Evolutionary conservation across 1,140 invertebrate species (phyloP), one percentile per base, ranked within the genome.

Genomic region (Drosophila aff.): DNA sequence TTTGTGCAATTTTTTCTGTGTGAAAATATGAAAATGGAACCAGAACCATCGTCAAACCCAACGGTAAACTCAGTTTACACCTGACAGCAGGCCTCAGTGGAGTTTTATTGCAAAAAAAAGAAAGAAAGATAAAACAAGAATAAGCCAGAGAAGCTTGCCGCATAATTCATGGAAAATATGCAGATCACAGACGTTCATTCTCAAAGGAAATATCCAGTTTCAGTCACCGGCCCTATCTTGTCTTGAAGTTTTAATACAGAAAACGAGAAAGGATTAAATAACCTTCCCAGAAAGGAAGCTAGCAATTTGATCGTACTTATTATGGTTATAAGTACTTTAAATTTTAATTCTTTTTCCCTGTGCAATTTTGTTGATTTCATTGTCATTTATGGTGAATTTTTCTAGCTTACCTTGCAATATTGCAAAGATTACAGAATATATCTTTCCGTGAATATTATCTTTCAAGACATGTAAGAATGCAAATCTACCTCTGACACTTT

Each of bases 1-100:
- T 49, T 62, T 67, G 21, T 52, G 36, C 33, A 21, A 38, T 38
- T 49, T 49, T 47, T 47, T 67, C 33, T 52, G 61, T 69, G 66
- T 26, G 65, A 68, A 68, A 49, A 50, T 68, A 33, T 52, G 21
- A 65, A 67, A 67, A 67, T 62, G 65, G 53, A 66, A 66, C 63
- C 55, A 66, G 63, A 67, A 13, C 41, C 44, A 67, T 61, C 57
- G 59, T 67, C 47, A 67, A 67, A 23, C n/a, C 36, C 59, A 67
- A 62, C 65, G 46, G 65, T 67, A 38, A 67, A 65, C n/a, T 36
- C 13, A 8, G 55, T 23, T 33, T 46, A 36, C 38, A 33, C 55
- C 26, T 21, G 28, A 46, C 18, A 9, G 15, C 33, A 6, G 41
- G 55, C 62, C 40, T 43, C n/a, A 43, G 36, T 43, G 26, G n/a